Percentiles rank a stretch among this genome's conserved stretches.
These are phyloP conservation scores for Triops longicaudatus DNA, from an alignment of 1,140 invertebrate genomes.

Conservation along the genomic window DNA sequence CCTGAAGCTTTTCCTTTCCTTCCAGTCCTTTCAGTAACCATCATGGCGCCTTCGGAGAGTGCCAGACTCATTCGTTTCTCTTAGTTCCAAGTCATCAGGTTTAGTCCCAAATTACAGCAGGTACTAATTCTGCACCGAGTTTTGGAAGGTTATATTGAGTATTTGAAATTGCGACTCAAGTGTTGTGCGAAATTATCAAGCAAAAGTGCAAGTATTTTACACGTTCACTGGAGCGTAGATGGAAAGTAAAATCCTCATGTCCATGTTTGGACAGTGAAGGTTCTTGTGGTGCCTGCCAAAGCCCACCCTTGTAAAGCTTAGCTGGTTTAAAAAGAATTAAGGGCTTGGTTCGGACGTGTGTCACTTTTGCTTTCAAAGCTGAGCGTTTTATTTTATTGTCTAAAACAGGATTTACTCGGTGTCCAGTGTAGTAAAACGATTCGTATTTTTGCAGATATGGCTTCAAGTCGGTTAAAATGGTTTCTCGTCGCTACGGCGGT, in stretches of 20 bases:
- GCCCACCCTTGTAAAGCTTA: background rate
- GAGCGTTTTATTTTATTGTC: background rate
- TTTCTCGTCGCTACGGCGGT: background rate
- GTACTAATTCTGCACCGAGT: background rate
- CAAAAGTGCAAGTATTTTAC: background rate
- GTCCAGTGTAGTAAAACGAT: background rate
- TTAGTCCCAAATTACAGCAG: background rate
- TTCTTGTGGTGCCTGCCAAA: background rate
- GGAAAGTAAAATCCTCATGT: background rate
- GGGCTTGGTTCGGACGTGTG: background rate
- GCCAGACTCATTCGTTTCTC: background rate
- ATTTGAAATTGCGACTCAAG: background rate
- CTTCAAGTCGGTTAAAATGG: background rate
- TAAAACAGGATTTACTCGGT: background rate
- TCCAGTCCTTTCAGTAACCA: slow-evolving; percentile 8
- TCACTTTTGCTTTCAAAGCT: background rate
- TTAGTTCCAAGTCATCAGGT: slow-evolving; percentile 3
- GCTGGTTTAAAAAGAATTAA: background rate
- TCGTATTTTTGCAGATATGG: slow-evolving; percentile 7
- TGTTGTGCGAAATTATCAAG: background rate
- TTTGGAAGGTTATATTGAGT: background rate
- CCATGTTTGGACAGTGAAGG: slow-evolving; percentile 6
- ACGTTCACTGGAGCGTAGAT: background rate
- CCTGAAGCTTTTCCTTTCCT: slow-evolving; percentile 13
- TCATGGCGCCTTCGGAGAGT: background rate